A percentile compares a stretch with the other conserved stretches of the same genome.
These are phyloP conservation scores for Ips typographus DNA, from an alignment of 1,140 invertebrate species.

Conservation along the genomic window DNA sequence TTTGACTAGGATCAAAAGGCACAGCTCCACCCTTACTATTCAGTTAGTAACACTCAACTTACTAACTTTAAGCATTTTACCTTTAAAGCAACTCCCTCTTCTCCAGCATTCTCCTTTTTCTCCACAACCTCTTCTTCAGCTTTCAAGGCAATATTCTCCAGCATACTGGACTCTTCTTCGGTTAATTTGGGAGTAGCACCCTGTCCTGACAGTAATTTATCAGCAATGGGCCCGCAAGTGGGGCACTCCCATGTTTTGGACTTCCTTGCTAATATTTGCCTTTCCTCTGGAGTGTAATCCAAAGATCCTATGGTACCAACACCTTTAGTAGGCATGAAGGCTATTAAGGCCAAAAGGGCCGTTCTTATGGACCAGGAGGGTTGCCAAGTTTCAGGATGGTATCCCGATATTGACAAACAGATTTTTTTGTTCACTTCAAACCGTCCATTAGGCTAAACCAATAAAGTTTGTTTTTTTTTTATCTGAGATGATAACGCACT, in stretches of 20 bases:
- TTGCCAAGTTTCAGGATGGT: constrained; percentile 97
- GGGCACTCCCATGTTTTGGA: constrained; percentile 62
- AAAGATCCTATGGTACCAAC: constrained; percentile 88
- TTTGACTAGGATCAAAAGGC: neutral
- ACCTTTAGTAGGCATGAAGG: constrained; percentile 89
- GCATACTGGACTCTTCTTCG: constrained; percentile 53
- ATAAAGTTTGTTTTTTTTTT: constrained; percentile 15
- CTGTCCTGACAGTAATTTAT: constrained; percentile 51
- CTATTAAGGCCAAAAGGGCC: constrained; percentile 87
- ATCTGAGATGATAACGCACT: constrained; percentile 39
- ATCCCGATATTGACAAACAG: constrained; percentile 94
- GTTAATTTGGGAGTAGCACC: constrained; percentile 50
- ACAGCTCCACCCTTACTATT: neutral
- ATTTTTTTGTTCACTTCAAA: constrained; percentile 96
- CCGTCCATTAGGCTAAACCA: constrained; percentile 84
- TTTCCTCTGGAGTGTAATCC: constrained; percentile 82
- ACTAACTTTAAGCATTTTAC: constrained; percentile 9
- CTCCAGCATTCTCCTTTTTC: constrained; percentile 12
- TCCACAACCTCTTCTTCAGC: constrained; percentile 23
- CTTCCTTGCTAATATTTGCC: constrained; percentile 78
- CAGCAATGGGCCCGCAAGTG: constrained; percentile 60
- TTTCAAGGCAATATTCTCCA: constrained; percentile 50
- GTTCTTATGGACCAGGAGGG: constrained; percentile 96
- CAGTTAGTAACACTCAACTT: neutral
- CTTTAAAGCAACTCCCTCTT: neutral